These are phyloP conservation scores for Cantharis rufa DNA, from an alignment of 2,888 invertebrate genomes.

Conservation along the genomic window DNA sequence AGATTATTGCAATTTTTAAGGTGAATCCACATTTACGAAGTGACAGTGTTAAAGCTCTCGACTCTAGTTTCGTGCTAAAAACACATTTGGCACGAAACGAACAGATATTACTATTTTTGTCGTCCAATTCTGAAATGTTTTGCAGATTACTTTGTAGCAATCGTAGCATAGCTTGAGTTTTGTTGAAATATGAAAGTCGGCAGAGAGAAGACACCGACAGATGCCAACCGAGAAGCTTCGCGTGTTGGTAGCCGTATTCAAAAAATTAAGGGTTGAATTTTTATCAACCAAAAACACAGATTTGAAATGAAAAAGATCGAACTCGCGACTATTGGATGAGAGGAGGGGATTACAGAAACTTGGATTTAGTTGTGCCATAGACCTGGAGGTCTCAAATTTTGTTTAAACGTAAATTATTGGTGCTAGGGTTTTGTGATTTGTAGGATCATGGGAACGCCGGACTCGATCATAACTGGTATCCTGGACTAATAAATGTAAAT, in stretches of 20 bases:
- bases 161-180: no score
- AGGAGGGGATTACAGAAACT: no score
- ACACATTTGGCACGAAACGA: neutral
- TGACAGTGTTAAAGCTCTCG: neutral
- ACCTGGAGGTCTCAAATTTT: neutral
- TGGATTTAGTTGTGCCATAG: no score
- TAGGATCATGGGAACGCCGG: neutral
- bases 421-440: neutral
- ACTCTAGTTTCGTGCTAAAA: neutral
- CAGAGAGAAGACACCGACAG: no score
- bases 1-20: neutral
- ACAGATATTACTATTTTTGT: neutral
- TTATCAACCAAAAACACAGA: no score
- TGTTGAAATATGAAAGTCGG: no score
- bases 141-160: neutral
- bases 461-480: neutral
- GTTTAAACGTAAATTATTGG: neutral
- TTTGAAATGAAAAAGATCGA: no score
- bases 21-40: neutral
- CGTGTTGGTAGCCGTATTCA: no score
- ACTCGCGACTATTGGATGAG: no score
- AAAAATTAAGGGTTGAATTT: no score
- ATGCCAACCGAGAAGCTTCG: no score
- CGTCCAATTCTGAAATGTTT: neutral
- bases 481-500: neutral